Base-by-base conservation (phyloP, 2,888 invertebrate genomes). In the Ochropacha duplaris region DNA sequence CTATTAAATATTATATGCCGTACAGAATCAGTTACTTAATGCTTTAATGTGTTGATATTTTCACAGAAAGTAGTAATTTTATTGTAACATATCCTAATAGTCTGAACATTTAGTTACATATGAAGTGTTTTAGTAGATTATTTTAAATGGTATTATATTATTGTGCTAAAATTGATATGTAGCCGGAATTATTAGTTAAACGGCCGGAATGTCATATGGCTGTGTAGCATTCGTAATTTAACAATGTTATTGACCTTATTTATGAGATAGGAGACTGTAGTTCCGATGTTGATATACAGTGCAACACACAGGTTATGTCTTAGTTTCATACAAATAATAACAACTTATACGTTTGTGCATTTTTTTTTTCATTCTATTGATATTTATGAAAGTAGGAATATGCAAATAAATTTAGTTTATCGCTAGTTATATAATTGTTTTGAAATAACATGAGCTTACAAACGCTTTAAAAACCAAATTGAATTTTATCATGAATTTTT, bases 401-500 rank as follows among this genome's bases (percentile, higher is more conserved):
- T 60, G 59, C 51, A 61, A 70, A 69, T 59, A 59, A 67, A 65
- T 67, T 82, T 77, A 78, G 75, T 81, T 73, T 68, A 74, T 74
- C 81, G 82, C 81, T 87, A 86, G 83, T 76, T 76, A 57, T 76
- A 69, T 78, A 68, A 59, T 76, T 83, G 66, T 75, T 81, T 83
- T 76, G 66, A 77, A 81, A 77, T 65, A 69, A 80, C 69, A 77
- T 75, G 90, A 90, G 89, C 89, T 90, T 90, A 88, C 71, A 72
- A 69, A 84, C 69, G 87, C 88, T 87, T 88, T 88, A 87, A 84
- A 72, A 31, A 65, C 62, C 62, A 3, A 19, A 31, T 22, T 16
- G 49, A 52, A 36, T 14, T 34, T 34, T 14, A 11, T 31, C 16
- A 52, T 16, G 19, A 54, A 49, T n/a, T n/a, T n/a, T n/a, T n/a